Base-by-base conservation (phyloP, 2,797 vertebrate species). In the Enteromius radiatus region DNA sequence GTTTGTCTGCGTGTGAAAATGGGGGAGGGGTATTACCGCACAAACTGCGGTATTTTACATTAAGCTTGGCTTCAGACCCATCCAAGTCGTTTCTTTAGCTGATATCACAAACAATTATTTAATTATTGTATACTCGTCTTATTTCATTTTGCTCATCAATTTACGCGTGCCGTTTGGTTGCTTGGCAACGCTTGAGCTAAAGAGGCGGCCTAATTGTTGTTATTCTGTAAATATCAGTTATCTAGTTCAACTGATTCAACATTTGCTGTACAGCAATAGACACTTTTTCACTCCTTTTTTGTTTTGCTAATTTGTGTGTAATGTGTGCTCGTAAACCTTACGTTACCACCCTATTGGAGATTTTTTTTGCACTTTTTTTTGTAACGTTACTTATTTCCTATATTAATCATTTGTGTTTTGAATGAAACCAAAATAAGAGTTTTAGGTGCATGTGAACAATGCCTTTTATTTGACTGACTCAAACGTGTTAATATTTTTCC, bases 21-120 rank as follows among this genome's bases (percentile, higher is more conserved):
- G 81, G 81, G 81, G 81, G 81, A 82, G 36, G 81, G 71, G 81
- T 1, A 59, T n/a, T n/a, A n/a, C n/a, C n/a, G n/a, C n/a, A n/a
- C 36, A 76, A 36, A 81, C 14, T 64, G 79, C 61, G 41, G 31
- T 11, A 80, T 47, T 80, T 23, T 71, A 28, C 14, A 14, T 28
- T 80, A 45, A n/a, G 3, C n/a, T 19, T 59, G 0, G 7, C 11
- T 38, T 26, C 8, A 17, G n/a, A 23, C 45, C 19, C 4, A 36
- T 67, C 5, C 3, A 69, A 28, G 7, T 28, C 1, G 1, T 69
- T 45, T 31, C 0, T 41, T 59, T 19, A 15, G 0, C 7, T 2
- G 9, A 45, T n/a, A n/a, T 1, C 6, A 79, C 17, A 26, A 3
- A 38, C 4, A 41, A 17, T 5, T 36, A 3, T 1, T 33, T 47